phyloP scores from a whole-genome alignment of 2,888 invertebrate genomes.

The Pyrrhia umbra region DNA sequence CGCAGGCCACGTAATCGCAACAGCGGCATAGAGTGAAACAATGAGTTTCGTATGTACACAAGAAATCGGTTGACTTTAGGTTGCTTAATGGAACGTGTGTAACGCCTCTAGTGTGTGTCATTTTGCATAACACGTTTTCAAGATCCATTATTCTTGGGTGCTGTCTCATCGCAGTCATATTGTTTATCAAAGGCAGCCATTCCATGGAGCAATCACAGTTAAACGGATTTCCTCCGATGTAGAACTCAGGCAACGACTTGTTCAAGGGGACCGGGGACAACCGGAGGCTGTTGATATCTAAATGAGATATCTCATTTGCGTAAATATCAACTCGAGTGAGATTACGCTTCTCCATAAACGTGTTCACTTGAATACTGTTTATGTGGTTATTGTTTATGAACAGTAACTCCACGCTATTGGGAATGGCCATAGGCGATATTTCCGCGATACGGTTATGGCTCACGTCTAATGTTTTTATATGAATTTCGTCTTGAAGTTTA shows the following conservation, averaged over 20 bases:
- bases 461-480: conserved; percentile 96
- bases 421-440: conserved; percentile 95
- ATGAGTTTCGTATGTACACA: conserved; percentile 97
- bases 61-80: conserved; percentile 95
- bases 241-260: conserved; percentile 96
- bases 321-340: conserved; percentile 97
- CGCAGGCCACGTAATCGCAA: conserved; percentile 98
- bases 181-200: conserved; percentile 97
- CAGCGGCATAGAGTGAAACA: conserved; percentile 98
- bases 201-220: conserved; percentile 98
- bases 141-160: conserved; percentile 97
- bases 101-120: conserved; percentile 95
- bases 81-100: conserved; percentile 94
- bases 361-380: conserved; percentile 94
- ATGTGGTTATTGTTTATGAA: conserved; percentile 97
- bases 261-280: conserved; percentile 93
- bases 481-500: conserved; percentile 94
- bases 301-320: conserved; percentile 95
- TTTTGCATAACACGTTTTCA: conserved; percentile 96
- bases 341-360: conserved; percentile 95
- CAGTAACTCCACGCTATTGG: conserved; percentile 95
- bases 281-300: conserved; percentile 95
- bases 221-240: conserved; percentile 97
- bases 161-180: conserved; percentile 94
- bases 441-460: conserved; percentile 96